These are phyloP conservation scores for Opisthocomus hoazin DNA, from an alignment of 2,113 vertebrate genomes.

Conservation along the genomic window DNA sequence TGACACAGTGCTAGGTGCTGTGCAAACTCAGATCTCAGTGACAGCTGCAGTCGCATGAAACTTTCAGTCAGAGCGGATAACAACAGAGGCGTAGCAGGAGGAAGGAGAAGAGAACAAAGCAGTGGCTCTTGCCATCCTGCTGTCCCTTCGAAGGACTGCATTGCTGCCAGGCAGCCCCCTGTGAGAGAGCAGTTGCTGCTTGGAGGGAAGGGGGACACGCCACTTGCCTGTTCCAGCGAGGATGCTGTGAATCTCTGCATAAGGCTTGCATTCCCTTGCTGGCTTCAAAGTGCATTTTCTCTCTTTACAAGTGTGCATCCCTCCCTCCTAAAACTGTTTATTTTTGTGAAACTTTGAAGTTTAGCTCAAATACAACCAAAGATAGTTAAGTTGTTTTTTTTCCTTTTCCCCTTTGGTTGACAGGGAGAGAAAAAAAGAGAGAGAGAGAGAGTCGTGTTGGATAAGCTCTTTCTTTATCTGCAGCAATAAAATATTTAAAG, in stretches of 20 bases:
- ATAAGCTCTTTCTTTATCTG: slow-evolving; percentile 46
- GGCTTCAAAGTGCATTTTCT: slow-evolving; percentile 51
- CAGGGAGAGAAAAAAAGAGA: background rate
- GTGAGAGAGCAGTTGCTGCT: background rate
- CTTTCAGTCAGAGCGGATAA: slow-evolving; percentile 39
- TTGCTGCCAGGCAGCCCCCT: background rate
- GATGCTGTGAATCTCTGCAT: slow-evolving; percentile 21
- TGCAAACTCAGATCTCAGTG: slow-evolving; percentile 34
- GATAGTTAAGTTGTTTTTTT: background rate
- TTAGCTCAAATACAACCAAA: slow-evolving; percentile 31
- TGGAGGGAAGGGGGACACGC: background rate
- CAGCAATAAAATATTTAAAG: slow-evolving; percentile 64
- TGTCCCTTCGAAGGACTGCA: background rate
- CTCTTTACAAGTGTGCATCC: slow-evolving; percentile 28
- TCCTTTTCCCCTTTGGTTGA: background rate
- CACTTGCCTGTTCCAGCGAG: slow-evolving; percentile 17
- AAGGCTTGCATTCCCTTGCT: slow-evolving; percentile 19
- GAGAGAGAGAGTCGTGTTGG: background rate
- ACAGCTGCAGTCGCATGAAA: slow-evolving; percentile 11
- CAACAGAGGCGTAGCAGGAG: background rate
- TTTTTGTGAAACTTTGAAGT: slow-evolving; percentile 60
- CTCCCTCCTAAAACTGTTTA: slow-evolving; percentile 46
- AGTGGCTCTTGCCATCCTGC: background rate
- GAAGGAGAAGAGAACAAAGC: slow-evolving; percentile 35
- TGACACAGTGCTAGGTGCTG: slow-evolving; percentile 2